phyloP scores from a whole-genome alignment of 2,888 invertebrate genomes.

The Apamea crenata region DNA sequence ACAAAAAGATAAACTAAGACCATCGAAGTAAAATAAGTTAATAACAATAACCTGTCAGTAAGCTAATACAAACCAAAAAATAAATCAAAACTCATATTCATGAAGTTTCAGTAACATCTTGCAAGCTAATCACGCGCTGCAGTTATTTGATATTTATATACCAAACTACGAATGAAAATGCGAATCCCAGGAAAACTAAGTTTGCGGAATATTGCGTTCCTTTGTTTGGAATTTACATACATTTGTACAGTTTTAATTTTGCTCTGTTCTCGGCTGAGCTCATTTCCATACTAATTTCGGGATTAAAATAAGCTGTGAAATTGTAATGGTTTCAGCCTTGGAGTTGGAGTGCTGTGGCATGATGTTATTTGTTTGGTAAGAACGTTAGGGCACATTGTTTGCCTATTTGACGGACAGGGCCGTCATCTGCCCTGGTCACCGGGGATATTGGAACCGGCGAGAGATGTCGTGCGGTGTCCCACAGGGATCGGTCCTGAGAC shows the following conservation, averaged over 20 bases:
- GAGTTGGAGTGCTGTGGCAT: not conserved
- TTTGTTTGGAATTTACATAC: constrained; percentile 61
- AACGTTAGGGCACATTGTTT: not conserved
- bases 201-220: constrained; percentile 49
- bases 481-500: too few species aligned
- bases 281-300: constrained; percentile 59
- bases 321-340: constrained; percentile 34
- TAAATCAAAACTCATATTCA: not conserved
- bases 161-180: constrained; percentile 44
- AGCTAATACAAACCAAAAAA: too few species aligned
- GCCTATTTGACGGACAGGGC: too few species aligned
- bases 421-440: too few species aligned
- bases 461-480: too few species aligned
- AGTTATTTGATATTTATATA: constrained; percentile 48
- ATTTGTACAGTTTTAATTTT: constrained; percentile 59
- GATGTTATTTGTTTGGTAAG: constrained; percentile 21
- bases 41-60: too few species aligned
- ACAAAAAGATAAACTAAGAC: too few species aligned
- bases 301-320: constrained; percentile 54
- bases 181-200: constrained; percentile 37
- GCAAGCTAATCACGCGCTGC: constrained; percentile 5
- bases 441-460: too few species aligned
- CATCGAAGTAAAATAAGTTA: too few species aligned
- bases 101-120: constrained; percentile 1
- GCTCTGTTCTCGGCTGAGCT: constrained; percentile 40